Evolutionary conservation across 2,113 vertebrate genomes (phyloP), one percentile per base, ranked within the genome.

Genomic region (Anas platyrhynchos): DNA sequence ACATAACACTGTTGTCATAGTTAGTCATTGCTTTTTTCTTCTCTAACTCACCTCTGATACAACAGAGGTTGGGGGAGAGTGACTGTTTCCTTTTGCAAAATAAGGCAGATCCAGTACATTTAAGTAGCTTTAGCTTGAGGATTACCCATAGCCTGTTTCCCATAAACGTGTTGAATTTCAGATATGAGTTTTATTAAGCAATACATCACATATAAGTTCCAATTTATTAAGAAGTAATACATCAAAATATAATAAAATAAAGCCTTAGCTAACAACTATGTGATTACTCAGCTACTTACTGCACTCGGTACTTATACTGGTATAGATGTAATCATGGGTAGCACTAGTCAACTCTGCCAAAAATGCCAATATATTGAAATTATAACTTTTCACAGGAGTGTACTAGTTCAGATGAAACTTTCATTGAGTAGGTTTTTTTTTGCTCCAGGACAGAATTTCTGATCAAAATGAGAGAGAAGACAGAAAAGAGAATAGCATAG

Each of bases 141-240:
- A 78, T 86, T 92, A 94, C n/a, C 41, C 41, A 46, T 36, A 62
- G 34, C 25, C 41, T 81, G 20, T 65, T 86, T 65, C 55, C 36
- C 43, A 52, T 48, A 80, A 85, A 72, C 34, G 61, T 50, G 36
- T 72, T 68, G 48, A 78, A 90, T 86, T 83, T 93, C 73, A 94
- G 65, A 74, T 88, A 88, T 88, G 80, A 90, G 26, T 76, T 94
- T 79, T 94, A 86, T 88, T 86, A 88, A 90, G 69, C 32, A 86
- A 92, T 86, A 62, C 9, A 84, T 96, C 86, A 92, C n/a, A 75
- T 82, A 22, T 48, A 88, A 88, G 76, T 93, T 96, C 58, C 34
- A 78, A 83, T 77, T 90, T 84, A 95, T 94, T 96, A 95, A 72
- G 73, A 89, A 84, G 54, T 62, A 95, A 95, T 96, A 94, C 66